A percentile compares a stretch with the other conserved stretches of the same genome.
phyloP scores from a whole-genome alignment of 2,797 vertebrate genomes.

The Enteromius treurensis region DNA sequence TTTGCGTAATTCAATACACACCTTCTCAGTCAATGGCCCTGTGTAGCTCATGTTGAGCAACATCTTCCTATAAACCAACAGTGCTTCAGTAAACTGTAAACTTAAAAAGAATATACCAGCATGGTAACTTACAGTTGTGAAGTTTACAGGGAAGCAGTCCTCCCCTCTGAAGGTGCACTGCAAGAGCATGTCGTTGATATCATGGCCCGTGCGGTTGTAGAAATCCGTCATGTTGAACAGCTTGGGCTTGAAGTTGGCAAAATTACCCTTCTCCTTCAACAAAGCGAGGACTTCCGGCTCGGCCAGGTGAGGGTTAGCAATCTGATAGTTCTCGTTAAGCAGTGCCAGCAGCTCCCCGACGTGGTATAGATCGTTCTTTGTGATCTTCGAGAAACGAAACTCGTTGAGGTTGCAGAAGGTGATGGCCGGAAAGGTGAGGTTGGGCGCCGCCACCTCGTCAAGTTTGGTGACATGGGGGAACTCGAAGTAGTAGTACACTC shows the following conservation, averaged over 20 bases:
- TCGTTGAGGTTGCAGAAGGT: slow-evolving; percentile 92
- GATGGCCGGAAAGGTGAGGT: slow-evolving; percentile 87
- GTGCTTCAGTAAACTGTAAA: not conserved
- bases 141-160: slow-evolving; percentile 81
- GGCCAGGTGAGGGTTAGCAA: slow-evolving; percentile 83
- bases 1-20: slow-evolving; percentile 27
- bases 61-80: not conserved
- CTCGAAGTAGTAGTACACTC: slow-evolving; percentile 86
- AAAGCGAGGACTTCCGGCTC: slow-evolving; percentile 83
- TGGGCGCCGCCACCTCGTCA: slow-evolving; percentile 83
- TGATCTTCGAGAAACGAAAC: slow-evolving; percentile 89
- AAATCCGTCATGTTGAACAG: slow-evolving; percentile 92
- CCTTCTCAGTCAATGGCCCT: not conserved
- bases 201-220: slow-evolving; percentile 89
- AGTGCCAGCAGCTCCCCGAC: slow-evolving; percentile 86
- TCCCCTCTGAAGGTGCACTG: slow-evolving; percentile 87
- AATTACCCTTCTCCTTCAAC: slow-evolving; percentile 88
- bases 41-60: not conserved
- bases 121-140: slow-evolving; percentile 83
- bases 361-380: slow-evolving; percentile 88
- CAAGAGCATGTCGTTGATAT: slow-evolving; percentile 87
- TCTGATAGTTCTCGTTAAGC: slow-evolving; percentile 85
- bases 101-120: slow-evolving; percentile 34
- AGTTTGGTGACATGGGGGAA: slow-evolving; percentile 85
- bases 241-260: slow-evolving; percentile 86